These are phyloP conservation scores for Cataglyphis rosenhaueri DNA, from an alignment of 2,888 invertebrate species.

Conservation along the genomic window DNA sequence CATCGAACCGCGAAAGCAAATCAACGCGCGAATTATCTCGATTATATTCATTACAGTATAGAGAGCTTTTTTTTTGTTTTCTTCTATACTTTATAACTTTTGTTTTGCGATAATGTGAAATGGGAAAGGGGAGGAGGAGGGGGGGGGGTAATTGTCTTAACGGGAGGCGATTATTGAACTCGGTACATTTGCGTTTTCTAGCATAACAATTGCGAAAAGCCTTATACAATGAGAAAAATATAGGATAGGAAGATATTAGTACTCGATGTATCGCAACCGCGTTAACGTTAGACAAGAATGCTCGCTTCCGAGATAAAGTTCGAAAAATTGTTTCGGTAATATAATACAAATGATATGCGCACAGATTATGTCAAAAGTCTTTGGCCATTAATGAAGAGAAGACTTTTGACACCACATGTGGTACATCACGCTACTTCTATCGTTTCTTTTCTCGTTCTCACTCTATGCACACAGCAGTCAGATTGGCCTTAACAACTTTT, in stretches of 20 bases:
- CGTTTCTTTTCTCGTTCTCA: slow-evolving; percentile 46
- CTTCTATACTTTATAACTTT: slow-evolving; percentile 4
- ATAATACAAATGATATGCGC: slow-evolving; percentile 17
- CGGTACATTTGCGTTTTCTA: slow-evolving; percentile 42
- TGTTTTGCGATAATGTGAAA: slow-evolving; percentile 14
- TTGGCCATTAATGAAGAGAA: not conserved
- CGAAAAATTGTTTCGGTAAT: slow-evolving; percentile 13
- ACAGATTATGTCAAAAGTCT: not conserved
- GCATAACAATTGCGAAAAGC: slow-evolving; percentile 60
- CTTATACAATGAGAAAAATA: slow-evolving; percentile 64
- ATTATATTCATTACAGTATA: slow-evolving; percentile 38
- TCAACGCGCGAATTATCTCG: slow-evolving; percentile 9
- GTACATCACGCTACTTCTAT: slow-evolving; percentile 46
- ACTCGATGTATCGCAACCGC: slow-evolving; percentile 8
- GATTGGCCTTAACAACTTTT: slow-evolving; percentile 51
- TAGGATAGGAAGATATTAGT: slow-evolving; percentile 63
- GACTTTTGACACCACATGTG: not conserved
- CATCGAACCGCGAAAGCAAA: slow-evolving; percentile 1
- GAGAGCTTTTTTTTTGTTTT: slow-evolving; percentile 13
- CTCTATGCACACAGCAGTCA: slow-evolving; percentile 63
- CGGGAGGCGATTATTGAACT: slow-evolving; percentile 1
- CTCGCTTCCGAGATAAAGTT: slow-evolving; percentile 33
- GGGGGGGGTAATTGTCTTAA: not conserved
- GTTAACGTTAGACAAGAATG: slow-evolving; percentile 23
- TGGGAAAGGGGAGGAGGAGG: not conserved